phyloP scores from a whole-genome alignment of 2,797 vertebrate genomes.

The Buceros bicornis region DNA sequence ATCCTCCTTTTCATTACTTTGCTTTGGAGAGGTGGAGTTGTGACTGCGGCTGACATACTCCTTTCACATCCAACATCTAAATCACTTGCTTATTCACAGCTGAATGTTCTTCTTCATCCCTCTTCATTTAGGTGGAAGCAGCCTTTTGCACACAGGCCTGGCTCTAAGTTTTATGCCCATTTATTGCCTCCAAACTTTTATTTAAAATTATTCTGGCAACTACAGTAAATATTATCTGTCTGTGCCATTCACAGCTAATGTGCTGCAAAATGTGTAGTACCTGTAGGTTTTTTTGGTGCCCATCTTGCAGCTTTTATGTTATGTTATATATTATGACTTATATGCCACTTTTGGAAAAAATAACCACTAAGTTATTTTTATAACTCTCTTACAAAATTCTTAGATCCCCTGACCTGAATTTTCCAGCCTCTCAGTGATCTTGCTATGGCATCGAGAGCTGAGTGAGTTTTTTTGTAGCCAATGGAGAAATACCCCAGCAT shows the following conservation, averaged over 20 bases:
- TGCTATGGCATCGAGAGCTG: fast-evolving
- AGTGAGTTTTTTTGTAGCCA: not conserved
- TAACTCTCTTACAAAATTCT: not conserved
- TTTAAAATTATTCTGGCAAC: not conserved
- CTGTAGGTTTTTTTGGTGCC: not conserved
- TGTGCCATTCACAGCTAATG: not conserved
- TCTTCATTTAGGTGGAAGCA: not conserved
- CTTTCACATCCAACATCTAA: not conserved
- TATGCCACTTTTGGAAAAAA: not conserved
- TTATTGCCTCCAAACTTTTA: not conserved
- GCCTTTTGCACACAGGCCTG: not conserved
- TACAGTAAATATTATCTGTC: not conserved
- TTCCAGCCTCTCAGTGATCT: not conserved
- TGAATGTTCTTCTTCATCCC: not conserved
- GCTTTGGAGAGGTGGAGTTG: not conserved
- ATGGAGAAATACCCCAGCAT: not conserved
- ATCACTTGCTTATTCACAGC: not conserved
- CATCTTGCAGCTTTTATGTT: not conserved
- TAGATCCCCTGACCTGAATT: not conserved
- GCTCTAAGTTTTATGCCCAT: not conserved
- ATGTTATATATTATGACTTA: not conserved
- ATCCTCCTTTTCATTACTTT: not conserved
- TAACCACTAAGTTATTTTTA: not conserved
- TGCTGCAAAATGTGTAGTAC: not conserved
- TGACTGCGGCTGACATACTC: not conserved